These are phyloP conservation scores for Bradypodion pumilum DNA, from an alignment of 2,797 vertebrate genomes.

Conservation along the genomic window DNA sequence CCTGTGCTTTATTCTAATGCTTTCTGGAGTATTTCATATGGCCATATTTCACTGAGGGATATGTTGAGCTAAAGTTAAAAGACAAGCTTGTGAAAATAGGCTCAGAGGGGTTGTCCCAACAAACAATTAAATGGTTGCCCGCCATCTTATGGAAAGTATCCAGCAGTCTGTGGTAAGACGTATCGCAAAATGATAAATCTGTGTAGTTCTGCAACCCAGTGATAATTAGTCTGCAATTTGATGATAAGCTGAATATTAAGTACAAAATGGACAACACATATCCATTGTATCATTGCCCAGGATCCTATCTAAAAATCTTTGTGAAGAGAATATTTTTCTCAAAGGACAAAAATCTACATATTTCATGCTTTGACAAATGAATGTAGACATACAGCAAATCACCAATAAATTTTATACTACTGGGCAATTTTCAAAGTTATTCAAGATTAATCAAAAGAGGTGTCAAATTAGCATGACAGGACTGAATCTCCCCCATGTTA, in stretches of 20 bases:
- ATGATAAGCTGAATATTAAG: slow-evolving; percentile 57
- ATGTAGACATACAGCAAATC: slow-evolving; percentile 57
- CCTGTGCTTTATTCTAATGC: no score
- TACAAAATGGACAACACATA: slow-evolving; percentile 54
- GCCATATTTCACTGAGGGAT: no score
- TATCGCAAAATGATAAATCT: no score
- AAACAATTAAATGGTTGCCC: no score
- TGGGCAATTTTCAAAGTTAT: slow-evolving; percentile 55
- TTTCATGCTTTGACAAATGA: slow-evolving; percentile 46
- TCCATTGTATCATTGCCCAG: no score
- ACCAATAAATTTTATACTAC: slow-evolving; percentile 35
- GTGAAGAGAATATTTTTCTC: slow-evolving; percentile 34
- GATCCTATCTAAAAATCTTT: no score
- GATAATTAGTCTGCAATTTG: no score
- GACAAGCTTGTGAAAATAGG: no score
- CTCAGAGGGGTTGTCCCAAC: no score
- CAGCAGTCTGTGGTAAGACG: not conserved
- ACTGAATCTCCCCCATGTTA: slow-evolving; percentile 56
- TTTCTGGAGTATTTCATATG: no score
- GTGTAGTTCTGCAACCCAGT: no score
- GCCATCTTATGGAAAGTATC: not conserved
- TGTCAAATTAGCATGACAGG: slow-evolving; percentile 56
- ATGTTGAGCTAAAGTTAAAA: no score
- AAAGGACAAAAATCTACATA: slow-evolving; percentile 28
- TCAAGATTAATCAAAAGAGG: slow-evolving; percentile 50